phyloP scores from a whole-genome alignment of 35 echinoderm and acorn worm species.

The Anneissia japonica region DNA sequence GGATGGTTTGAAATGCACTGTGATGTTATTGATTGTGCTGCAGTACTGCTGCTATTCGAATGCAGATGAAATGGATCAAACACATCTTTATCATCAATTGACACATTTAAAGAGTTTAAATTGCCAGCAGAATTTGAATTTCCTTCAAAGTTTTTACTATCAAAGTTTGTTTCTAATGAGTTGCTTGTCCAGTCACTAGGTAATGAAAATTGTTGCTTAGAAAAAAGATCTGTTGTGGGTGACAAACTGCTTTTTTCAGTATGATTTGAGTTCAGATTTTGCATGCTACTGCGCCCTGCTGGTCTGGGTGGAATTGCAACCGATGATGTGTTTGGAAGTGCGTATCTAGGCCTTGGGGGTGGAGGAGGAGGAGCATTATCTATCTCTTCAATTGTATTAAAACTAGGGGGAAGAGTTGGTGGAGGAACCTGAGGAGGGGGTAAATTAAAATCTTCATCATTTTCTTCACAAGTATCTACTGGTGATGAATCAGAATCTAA shows the following conservation, averaged over 20 bases:
- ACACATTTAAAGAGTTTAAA: neutral
- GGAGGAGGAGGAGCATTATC: constrained; percentile 16
- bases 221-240: neutral
- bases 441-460: constrained; percentile 27
- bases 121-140: neutral
- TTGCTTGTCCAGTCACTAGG: neutral
- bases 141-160: neutral
- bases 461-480: neutral
- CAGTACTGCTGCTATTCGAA: neutral
- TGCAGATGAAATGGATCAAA: neutral
- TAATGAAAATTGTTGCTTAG: neutral
- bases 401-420: constrained; percentile 41
- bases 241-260: neutral
- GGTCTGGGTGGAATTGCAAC: constrained; percentile 30
- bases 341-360: neutral
- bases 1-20: constrained; percentile 18
- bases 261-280: neutral
- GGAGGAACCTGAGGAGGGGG: constrained; percentile 43
- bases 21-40: neutral
- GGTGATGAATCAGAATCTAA: too few species aligned
- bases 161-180: neutral
- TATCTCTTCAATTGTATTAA: neutral
- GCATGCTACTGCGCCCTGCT: neutral
- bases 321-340: neutral
- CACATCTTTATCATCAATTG: neutral